A percentile compares a stretch with the other conserved stretches of the same genome.
phyloP scores from a whole-genome alignment of 2,113 vertebrate genomes.

The Gallinago paraguaiae region DNA sequence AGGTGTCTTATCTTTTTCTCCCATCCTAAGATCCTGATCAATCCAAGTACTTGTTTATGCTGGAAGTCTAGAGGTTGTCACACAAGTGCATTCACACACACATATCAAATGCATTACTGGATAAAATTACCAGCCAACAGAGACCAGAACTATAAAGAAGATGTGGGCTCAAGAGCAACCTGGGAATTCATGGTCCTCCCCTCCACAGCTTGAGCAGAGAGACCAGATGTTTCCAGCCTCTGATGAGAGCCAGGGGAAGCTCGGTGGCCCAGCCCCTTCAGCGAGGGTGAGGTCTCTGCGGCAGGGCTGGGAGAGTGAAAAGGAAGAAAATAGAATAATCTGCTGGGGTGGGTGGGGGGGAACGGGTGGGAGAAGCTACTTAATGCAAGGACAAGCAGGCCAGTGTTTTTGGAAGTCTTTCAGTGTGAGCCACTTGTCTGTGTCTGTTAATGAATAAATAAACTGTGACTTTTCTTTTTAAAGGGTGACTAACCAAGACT shows the following conservation, averaged over 20 bases:
- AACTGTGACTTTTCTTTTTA: slow-evolving; percentile 6
- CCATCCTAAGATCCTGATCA: background rate
- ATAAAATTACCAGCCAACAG: slow-evolving; percentile 39
- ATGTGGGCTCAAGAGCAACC: background rate
- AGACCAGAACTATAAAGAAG: background rate
- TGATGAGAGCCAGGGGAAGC: background rate
- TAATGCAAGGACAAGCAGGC: background rate
- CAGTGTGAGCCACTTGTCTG: background rate
- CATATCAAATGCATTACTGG: background rate
- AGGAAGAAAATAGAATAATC: background rate
- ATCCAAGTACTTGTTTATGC: background rate
- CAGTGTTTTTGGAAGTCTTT: background rate
- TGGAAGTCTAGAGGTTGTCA: background rate
- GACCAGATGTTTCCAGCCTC: slow-evolving; percentile 4
- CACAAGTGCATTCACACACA: background rate
- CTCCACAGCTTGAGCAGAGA: background rate
- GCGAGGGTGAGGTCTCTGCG: background rate
- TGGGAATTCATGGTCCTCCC: background rate
- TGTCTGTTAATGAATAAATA: slow-evolving; percentile 16
- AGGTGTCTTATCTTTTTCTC: background rate
- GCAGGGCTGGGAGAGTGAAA: background rate
- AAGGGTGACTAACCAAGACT: slow-evolving; percentile 12
- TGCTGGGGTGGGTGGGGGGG: too few relatives aligned
- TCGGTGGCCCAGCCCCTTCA: background rate
- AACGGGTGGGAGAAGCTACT: background rate